These are phyloP conservation scores for Corythornis cristatus DNA, from an alignment of 2,113 vertebrate species.

Conservation along the genomic window DNA sequence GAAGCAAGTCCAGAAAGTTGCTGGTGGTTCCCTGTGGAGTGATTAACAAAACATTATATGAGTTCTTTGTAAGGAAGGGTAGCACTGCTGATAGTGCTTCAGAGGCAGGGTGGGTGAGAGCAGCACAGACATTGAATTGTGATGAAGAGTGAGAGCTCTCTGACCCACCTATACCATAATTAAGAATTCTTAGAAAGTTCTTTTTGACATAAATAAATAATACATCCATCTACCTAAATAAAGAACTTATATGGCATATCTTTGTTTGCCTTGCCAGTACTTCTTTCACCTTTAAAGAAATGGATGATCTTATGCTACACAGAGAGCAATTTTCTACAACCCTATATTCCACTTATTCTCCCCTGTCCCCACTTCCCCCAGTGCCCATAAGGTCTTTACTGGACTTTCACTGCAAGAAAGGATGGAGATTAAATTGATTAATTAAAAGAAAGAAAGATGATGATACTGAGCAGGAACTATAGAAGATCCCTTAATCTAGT, in stretches of 20 bases:
- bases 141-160: background rate
- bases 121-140: background rate
- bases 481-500: background rate
- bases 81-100: background rate
- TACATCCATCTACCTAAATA: background rate
- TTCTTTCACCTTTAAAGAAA: background rate
- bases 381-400: background rate
- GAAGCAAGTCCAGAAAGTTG: background rate
- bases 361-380: background rate
- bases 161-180: background rate
- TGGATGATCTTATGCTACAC: background rate
- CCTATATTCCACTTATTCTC: background rate
- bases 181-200: background rate
- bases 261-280: background rate
- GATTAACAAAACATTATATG: background rate
- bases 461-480: background rate
- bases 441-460: slow-evolving; percentile 1
- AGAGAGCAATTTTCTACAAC: background rate
- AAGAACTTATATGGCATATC: background rate
- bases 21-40: background rate
- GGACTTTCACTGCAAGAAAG: background rate
- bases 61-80: background rate
- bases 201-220: background rate
- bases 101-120: background rate
- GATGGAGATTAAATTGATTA: background rate